A percentile compares a stretch with the other conserved stretches of the same genome.
Evolutionary conservation across 2,888 invertebrate species (phyloP).

Genomic region (Mythimna albipuncta): DNA sequence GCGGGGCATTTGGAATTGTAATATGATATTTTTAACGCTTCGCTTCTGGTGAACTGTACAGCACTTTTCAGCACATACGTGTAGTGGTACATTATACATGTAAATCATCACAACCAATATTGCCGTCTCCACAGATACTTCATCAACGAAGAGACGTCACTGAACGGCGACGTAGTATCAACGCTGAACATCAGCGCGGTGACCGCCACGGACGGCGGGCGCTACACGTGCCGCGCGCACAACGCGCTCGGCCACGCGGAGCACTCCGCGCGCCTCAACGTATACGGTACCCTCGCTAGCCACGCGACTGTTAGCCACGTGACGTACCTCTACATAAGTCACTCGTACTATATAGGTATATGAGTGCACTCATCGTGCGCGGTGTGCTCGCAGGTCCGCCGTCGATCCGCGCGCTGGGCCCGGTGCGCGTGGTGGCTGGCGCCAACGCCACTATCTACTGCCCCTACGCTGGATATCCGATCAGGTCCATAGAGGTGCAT

Average conservation of each 20-base stretch:
- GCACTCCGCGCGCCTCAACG: slow-evolving; percentile 94
- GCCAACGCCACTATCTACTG: slow-evolving; percentile 94
- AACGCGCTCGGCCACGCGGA: slow-evolving; percentile 93
- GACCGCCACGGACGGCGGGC: slow-evolving; percentile 94
- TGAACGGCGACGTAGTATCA: slow-evolving; percentile 94
- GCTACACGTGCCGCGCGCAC: slow-evolving; percentile 95
- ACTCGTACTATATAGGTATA: not conserved
- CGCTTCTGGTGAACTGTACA: not conserved
- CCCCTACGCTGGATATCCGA: slow-evolving; percentile 96
- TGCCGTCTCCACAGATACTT: slow-evolving; percentile 87
- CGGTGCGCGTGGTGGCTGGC: slow-evolving; percentile 94
- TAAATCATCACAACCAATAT: not conserved
- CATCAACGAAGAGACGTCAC: slow-evolving; percentile 94
- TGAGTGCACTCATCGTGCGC: not conserved
- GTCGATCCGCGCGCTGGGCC: slow-evolving; percentile 92
- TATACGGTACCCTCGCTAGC: slow-evolving; percentile 92
- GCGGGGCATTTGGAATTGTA: no score
- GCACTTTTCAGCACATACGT: not conserved
- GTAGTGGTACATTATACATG: not conserved
- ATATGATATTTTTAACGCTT: no score
- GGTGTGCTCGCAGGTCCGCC: slow-evolving; percentile 90
- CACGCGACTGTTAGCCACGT: not conserved
- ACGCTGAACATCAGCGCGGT: slow-evolving; percentile 94
- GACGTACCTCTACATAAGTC: no score
- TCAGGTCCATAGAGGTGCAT: slow-evolving; percentile 91